Evolutionary conservation across 2,113 vertebrate genomes (phyloP), one percentile per base, ranked within the genome.

Genomic region (Halcyon senegalensis): DNA sequence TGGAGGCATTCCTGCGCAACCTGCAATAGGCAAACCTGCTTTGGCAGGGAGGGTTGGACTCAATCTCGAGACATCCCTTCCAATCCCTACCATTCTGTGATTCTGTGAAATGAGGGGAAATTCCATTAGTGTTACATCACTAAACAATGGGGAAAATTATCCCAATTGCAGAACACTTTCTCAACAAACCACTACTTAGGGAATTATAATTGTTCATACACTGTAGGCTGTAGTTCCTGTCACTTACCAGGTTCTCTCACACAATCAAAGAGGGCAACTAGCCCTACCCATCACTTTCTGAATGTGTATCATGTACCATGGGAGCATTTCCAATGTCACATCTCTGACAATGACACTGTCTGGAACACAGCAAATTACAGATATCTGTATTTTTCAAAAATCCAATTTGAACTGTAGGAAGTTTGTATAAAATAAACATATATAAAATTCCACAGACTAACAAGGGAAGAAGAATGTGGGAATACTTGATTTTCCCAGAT

Each of bases 271-370:
- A 84, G 63, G 41, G 11, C 43, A 69, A 9, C 13, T 9, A 15
- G 17, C 64, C 21, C 44, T 87, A 56, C 30, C 5, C 14, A 18
- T 66, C 8, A 8, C 20, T 44, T 43, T 66, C 35, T 41, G 55
- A 20, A 59, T 24, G 17, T 19, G 21, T 24, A 31, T 19, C 11
- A 60, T 7, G 10, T 8, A 27, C 0, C 0, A 37, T 3, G 37
- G 60, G 73, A 24, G 24, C 5, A 94, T 33, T 62, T 84, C 46
- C 15, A 56, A 14, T 2, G 5, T 30, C 62, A 84, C 39, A 56
- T 23, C 25, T 80, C 44, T 89, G 59, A 30, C 55, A 86, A 5
- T 2, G 3, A 53, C 68, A 69, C 13, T 9, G 9, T 35, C 46
- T 48, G 37, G 31, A 74, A 44, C 17, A 66, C n/a, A 83, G 35